Percentiles rank a stretch among this genome's conserved stretches.
phyloP scores from a whole-genome alignment of 2,113 vertebrate species.

The Vanacampus margaritifer region DNA sequence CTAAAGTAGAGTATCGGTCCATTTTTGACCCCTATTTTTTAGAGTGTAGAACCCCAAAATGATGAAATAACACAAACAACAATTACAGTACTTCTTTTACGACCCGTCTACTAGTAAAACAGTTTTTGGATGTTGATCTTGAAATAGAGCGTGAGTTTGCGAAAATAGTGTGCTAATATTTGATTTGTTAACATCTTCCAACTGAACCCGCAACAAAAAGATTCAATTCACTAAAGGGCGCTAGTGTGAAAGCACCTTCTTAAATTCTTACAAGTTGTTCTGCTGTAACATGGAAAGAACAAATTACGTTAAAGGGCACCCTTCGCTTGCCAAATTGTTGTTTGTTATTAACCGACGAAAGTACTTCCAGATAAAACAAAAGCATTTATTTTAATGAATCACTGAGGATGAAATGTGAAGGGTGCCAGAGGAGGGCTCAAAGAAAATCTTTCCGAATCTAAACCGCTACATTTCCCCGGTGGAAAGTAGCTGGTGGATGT shows the following conservation, averaged over 20 bases:
- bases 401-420: conserved; percentile 20
- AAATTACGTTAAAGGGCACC: not conserved
- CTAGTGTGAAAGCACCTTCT: not conserved
- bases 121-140: too few relatives aligned
- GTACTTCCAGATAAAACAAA: conserved; percentile 11
- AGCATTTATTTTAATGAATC: conserved; percentile 9
- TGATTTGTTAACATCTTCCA: too few relatives aligned
- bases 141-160: too few relatives aligned
- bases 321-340: conserved; percentile 8
- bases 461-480: conserved; percentile 23
- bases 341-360: conserved; percentile 15
- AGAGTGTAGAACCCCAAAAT: too few relatives aligned
- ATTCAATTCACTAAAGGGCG: not conserved
- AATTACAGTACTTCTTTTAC: too few relatives aligned
- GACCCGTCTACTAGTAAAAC: too few relatives aligned
- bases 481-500: conserved; percentile 29
- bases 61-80: too few relatives aligned
- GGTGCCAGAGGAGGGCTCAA: conserved; percentile 17
- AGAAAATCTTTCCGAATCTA: conserved; percentile 33
- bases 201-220: not conserved
- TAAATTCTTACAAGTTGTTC: not conserved
- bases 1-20: too few relatives aligned
- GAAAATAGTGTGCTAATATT: too few relatives aligned
- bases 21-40: too few relatives aligned
- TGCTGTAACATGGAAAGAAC: conserved; percentile 21